These are phyloP conservation scores for Margaritifera margaritifera DNA, from an alignment of 2,888 invertebrate species.

Conservation along the genomic window DNA sequence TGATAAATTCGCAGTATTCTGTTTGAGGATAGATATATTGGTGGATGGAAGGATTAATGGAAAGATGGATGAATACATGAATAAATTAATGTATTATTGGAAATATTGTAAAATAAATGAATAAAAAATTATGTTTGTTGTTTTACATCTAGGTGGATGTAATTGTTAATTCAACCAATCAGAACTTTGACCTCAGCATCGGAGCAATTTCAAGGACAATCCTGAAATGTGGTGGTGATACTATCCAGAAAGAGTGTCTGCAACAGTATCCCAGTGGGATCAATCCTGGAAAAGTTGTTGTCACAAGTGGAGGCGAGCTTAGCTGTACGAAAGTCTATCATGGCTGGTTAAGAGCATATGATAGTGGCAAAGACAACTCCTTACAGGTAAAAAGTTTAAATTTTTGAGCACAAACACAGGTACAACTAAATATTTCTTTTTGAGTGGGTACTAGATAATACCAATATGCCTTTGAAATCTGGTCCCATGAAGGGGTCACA, in stretches of 20 bases:
- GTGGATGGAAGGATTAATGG: too few relatives aligned
- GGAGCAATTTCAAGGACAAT: constrained; percentile 20
- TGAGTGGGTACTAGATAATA: too few relatives aligned
- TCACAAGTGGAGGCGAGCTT: constrained; percentile 30
- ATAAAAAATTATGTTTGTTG: too few relatives aligned
- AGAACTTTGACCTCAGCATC: constrained; percentile 14
- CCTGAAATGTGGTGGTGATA: constrained; percentile 18
- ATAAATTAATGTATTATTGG: too few relatives aligned
- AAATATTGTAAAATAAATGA: too few relatives aligned
- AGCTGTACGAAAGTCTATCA: constrained; percentile 27
- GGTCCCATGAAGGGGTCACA: too few relatives aligned
- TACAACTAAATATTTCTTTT: too few relatives aligned
- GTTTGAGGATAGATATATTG: too few relatives aligned
- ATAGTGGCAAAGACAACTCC: constrained; percentile 21
- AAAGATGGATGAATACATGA: too few relatives aligned
- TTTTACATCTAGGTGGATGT: constrained; percentile 29
- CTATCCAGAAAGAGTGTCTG: constrained; percentile 12
- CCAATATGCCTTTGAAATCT: too few relatives aligned
- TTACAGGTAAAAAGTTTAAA: constrained; percentile 14
- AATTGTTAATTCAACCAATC: constrained; percentile 32
- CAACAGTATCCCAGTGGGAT: constrained; percentile 25
- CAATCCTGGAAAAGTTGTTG: constrained; percentile 22
- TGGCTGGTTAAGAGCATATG: constrained; percentile 25
- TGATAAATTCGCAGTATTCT: too few relatives aligned
- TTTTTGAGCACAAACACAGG: too few relatives aligned